Conservation (phyloP, 2,797 vertebrate species). For the Gouania willdenowi region DNA sequence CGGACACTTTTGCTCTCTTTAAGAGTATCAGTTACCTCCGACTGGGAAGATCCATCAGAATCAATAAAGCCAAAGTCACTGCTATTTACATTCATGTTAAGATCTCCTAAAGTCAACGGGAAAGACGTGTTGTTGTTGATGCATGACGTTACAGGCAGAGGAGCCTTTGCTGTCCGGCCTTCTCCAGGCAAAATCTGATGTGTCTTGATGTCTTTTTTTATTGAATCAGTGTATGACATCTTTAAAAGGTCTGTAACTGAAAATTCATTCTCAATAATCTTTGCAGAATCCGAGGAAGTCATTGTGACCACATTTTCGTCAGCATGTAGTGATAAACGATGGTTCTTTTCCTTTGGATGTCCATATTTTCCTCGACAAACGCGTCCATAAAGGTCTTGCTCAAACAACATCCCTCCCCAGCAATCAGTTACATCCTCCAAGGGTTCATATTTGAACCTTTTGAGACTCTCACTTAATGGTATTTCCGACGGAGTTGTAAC, state of each 20-base stretch:
- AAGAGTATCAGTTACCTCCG: slow-evolving; percentile 41
- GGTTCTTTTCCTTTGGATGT: slow-evolving; percentile 31
- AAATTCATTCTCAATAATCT: slow-evolving; percentile 30
- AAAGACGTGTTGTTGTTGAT: slow-evolving; percentile 57
- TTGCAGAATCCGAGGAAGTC: slow-evolving; percentile 17
- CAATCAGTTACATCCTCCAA: slow-evolving; percentile 47
- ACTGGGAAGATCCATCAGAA: slow-evolving; percentile 66
- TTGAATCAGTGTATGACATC: slow-evolving; percentile 4
- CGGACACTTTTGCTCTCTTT: slow-evolving; percentile 20
- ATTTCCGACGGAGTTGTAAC: slow-evolving; percentile 18
- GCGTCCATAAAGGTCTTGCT: slow-evolving; percentile 61
- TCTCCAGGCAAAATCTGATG: slow-evolving; percentile 18
- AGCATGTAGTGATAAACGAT: slow-evolving; percentile 11
- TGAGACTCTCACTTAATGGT: slow-evolving; percentile 39
- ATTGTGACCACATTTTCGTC: slow-evolving; percentile 17
- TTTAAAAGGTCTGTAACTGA: slow-evolving; percentile 36
- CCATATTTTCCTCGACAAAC: slow-evolving; percentile 42
- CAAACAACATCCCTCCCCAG: slow-evolving; percentile 60
- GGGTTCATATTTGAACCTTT: slow-evolving; percentile 64
- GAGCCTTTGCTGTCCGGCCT: slow-evolving; percentile 1
- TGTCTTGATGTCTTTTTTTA: slow-evolving; percentile 11
- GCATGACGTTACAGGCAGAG: slow-evolving; percentile 16
- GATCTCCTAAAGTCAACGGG: slow-evolving; percentile 51
- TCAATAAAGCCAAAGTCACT: slow-evolving; percentile 73
- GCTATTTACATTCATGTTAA: slow-evolving; percentile 68